A percentile compares a stretch with the other conserved stretches of the same genome.
Conservation (phyloP, 2,888 invertebrate genomes). For the Nephrotoma guestfalica region DNA sequence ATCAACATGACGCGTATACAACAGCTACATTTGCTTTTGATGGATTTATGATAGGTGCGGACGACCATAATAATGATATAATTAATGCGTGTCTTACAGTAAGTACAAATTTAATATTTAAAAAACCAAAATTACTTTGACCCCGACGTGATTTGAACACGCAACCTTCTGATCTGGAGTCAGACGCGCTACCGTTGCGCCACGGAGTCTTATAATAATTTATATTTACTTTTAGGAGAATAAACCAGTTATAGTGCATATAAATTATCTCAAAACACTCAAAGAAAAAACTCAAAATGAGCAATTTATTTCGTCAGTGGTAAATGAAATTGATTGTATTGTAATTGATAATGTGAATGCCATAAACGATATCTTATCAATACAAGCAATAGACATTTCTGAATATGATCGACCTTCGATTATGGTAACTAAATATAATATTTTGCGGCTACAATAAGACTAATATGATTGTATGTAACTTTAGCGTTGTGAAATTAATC, state of each 20-base stretch:
- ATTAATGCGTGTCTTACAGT: not conserved
- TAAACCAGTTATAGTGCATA: not conserved
- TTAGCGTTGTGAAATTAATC: not conserved
- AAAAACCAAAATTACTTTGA: not conserved
- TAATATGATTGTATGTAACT: not conserved
- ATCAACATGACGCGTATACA: not conserved
- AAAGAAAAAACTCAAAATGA: not conserved
- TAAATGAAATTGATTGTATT: not conserved
- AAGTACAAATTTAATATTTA: not conserved
- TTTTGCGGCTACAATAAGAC: not conserved
- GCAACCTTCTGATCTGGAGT: conserved; percentile 12
- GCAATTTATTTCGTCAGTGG: not conserved
- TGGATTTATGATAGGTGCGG: not conserved
- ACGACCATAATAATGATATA: not conserved
- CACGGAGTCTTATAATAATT: conserved; percentile 7
- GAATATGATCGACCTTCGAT: not conserved
- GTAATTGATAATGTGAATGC: not conserved
- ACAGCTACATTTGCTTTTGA: not conserved
- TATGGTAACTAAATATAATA: not conserved
- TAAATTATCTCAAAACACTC: not conserved
- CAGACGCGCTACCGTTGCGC: conserved; percentile 12
- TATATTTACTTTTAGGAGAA: not conserved
- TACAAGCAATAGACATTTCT: not conserved
- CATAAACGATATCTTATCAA: not conserved
- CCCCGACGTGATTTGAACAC: conserved; percentile 12